phyloP scores from a whole-genome alignment of 2,113 vertebrate genomes.

The Grallaria varia region DNA sequence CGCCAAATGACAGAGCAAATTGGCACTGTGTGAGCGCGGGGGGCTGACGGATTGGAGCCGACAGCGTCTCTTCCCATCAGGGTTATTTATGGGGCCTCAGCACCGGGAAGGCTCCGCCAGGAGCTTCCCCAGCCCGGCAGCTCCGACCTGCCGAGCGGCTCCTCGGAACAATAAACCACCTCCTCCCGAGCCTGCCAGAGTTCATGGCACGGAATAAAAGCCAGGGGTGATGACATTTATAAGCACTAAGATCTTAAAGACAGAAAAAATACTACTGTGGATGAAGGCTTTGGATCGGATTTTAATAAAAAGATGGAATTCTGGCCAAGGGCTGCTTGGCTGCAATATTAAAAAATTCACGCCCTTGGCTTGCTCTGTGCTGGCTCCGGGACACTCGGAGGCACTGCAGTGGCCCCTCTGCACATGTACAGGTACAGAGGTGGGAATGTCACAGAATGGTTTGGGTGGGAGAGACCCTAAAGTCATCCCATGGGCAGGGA shows the following conservation, averaged over 20 bases:
- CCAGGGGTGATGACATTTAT: not conserved
- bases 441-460: not conserved
- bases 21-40: not conserved
- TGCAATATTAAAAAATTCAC: not conserved
- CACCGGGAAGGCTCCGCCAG: not conserved
- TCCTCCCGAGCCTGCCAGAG: not conserved
- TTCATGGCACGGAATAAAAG: not conserved
- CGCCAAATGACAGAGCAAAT: not conserved
- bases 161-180: not conserved
- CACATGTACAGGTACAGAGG: too few relatives aligned
- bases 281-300: not conserved
- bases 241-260: not conserved
- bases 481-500: not conserved
- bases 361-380: not conserved
- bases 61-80: not conserved
- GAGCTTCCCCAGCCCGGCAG: not conserved
- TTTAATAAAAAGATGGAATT: not conserved
- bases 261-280: not conserved
- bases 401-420: accelerated
- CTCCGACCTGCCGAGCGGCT: not conserved
- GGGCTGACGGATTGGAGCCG: not conserved
- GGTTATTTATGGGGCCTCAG: not conserved
- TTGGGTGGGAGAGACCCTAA: not conserved
- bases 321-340: accelerated
- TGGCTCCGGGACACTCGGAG: not conserved